These are phyloP conservation scores for Delichon dasypus DNA, from an alignment of 2,797 vertebrate species.

Conservation along the genomic window DNA sequence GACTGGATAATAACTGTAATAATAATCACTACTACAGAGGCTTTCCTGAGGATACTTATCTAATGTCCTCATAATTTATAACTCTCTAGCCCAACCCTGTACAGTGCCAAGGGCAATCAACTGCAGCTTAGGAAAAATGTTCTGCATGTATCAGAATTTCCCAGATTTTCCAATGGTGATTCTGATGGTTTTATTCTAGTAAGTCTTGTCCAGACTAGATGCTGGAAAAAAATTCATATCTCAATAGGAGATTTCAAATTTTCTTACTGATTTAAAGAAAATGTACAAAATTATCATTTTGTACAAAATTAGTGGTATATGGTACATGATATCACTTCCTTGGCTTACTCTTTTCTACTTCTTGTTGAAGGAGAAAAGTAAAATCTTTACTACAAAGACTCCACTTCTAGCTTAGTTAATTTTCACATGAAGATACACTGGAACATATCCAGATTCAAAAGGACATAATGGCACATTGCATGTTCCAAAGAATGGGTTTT, in stretches of 20 bases:
- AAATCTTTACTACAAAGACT: background rate
- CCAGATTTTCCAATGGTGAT: background rate
- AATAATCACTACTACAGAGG: conserved; percentile 57
- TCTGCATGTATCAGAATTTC: background rate
- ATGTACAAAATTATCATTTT: background rate
- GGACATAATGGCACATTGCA: background rate
- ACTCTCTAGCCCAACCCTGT: conserved; percentile 11
- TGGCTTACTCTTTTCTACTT: background rate
- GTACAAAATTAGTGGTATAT: background rate
- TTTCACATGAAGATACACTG: background rate
- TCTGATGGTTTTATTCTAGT: background rate
- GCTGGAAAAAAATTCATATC: background rate
- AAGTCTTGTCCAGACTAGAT: background rate
- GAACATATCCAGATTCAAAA: background rate
- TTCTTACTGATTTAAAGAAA: background rate
- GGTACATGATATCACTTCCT: background rate
- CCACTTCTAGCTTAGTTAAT: background rate
- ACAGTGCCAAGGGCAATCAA: conserved; percentile 35
- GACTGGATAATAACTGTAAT: conserved; percentile 55
- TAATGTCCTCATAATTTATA: conserved; percentile 49
- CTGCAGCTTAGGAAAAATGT: background rate
- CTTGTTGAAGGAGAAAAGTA: background rate
- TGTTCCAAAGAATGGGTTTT: background rate
- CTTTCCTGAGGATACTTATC: conserved; percentile 44
- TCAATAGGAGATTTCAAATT: background rate